A percentile compares a stretch with the other conserved stretches of the same genome.
phyloP scores from a whole-genome alignment of 2,888 invertebrate genomes.

The Conomelus anceps region DNA sequence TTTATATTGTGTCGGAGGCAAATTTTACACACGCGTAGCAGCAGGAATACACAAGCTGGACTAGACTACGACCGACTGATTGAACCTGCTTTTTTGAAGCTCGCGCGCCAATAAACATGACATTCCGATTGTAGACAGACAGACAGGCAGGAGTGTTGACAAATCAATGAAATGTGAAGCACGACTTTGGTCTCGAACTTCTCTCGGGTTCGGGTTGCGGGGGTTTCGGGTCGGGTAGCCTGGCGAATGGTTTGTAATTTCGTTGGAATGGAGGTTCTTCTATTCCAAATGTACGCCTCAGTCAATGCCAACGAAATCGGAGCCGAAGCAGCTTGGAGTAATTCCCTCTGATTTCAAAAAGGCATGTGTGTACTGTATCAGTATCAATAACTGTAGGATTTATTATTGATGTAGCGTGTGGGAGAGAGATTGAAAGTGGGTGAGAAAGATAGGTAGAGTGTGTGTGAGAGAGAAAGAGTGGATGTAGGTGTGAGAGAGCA shows the following conservation, averaged over 20 bases:
- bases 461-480: not conserved
- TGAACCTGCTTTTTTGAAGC: not conserved
- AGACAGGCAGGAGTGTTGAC: not conserved
- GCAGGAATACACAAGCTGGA: no score
- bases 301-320: not conserved
- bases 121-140: not conserved
- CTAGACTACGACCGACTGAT: not conserved
- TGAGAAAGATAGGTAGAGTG: not conserved
- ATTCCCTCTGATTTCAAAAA: not conserved
- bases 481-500: not conserved
- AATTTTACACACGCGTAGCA: not conserved
- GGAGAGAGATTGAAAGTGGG: not conserved
- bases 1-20: not conserved
- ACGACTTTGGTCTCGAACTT: not conserved
- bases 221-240: not conserved
- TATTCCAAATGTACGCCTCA: not conserved
- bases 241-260: not conserved
- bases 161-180: not conserved
- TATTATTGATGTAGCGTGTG: not conserved
- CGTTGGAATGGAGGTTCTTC: not conserved
- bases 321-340: not conserved
- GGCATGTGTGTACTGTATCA: no score
- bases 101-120: no score
- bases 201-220: not conserved
- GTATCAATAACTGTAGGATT: not conserved